Evolutionary conservation across 1,140 invertebrate species (phyloP), one percentile per base, ranked within the genome.

Genomic region (Acyrthosiphon pisum): DNA sequence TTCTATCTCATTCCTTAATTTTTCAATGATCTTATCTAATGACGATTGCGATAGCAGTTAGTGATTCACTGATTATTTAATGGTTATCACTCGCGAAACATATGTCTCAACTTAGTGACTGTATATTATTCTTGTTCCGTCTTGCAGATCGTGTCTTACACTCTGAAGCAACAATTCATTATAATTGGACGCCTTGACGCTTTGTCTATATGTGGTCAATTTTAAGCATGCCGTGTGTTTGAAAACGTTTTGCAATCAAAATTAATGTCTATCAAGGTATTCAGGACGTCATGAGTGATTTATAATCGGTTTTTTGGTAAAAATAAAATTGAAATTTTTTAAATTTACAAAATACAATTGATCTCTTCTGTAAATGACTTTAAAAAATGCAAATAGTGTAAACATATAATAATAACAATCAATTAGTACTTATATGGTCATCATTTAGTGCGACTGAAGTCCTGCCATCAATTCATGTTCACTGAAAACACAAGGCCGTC

Each of bases 191-290:
- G 30, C 86, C 22, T 50, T 50, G 18, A 87, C 18, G 30, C 86
- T 35, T 87, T 87, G 30, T 87, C 86, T 87, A 35, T 87, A n/a
- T 46, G 86, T 35, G 44, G 86, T 87, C 30, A 48, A 50, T 87
- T 87, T 87, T 50, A 48, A 87, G 44, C 44, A 46, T 44, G 2
- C 11, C 41, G 26, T 20, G 30, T 48, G 4, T n/a, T 87, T 30
- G 18, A 46, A 46, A 46, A 14, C 23, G 11, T 87, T 48, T 87
- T 46, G 30, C 84, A n/a, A 87, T 87, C 30, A 48, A 87, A 30
- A 46, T 30, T 87, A 23, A 46, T n/a, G 20, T 30, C 3, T 46
- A 9, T 30, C 11, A 4, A 30, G 1, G 23, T 87, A 48, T 35
- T 50, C 60, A 76, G 14, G 30, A 35, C n/a, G 41, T 41, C 41